These are phyloP conservation scores for Patiria miniata DNA, from an alignment of 35 echinoderm and acorn worm genomes.

Conservation along the genomic window DNA sequence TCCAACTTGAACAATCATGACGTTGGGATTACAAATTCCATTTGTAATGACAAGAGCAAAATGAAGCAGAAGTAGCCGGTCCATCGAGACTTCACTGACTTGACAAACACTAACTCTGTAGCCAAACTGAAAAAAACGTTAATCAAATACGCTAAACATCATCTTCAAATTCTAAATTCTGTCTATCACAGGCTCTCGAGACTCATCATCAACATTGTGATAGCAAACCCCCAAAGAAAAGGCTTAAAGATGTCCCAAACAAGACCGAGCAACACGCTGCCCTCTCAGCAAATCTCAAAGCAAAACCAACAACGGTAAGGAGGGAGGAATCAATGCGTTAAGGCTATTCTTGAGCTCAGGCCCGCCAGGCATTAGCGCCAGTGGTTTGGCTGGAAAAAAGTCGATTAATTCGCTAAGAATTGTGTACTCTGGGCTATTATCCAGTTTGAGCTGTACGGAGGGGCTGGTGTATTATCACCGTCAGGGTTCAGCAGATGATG, in stretches of 20 bases:
- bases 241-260: constrained; percentile 8
- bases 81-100: no score
- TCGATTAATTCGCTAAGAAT: constrained; percentile 32
- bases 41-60: no score
- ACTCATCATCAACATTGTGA: constrained; percentile 10
- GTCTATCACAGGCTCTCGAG: no score
- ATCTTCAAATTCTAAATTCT: no score
- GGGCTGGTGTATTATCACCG: neutral
- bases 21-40: no score
- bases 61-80: no score
- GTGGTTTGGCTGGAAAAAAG: neutral
- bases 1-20: no score
- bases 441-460: neutral
- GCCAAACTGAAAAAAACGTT: no score
- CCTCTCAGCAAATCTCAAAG: constrained; percentile 13
- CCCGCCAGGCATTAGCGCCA: constrained; percentile 14
- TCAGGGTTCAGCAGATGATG: constrained; percentile 16
- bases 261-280: neutral
- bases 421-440: constrained; percentile 23
- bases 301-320: constrained; percentile 14
- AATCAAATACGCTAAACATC: no score
- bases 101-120: no score
- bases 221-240: neutral
- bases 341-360: neutral
- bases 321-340: constrained; percentile 2